Percentiles rank a stretch among this genome's conserved stretches.
phyloP scores from a whole-genome alignment of 2,113 vertebrate genomes.

The Barbus barbus region DNA sequence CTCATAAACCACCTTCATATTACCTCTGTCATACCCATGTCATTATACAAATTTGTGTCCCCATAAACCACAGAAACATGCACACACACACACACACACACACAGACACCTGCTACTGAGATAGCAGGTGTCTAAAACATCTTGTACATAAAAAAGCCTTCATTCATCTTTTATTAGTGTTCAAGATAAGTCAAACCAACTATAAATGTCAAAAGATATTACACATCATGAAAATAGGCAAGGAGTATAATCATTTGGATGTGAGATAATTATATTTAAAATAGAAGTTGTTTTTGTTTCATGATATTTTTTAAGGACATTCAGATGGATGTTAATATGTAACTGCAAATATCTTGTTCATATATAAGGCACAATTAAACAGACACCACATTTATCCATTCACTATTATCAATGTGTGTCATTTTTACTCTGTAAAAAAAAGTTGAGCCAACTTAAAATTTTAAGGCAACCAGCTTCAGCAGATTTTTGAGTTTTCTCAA shows the following conservation, averaged over 20 bases:
- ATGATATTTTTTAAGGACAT: background rate
- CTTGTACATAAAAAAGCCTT: background rate
- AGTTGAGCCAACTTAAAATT: too few species aligned
- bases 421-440: too few species aligned
- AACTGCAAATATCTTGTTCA: constrained; percentile 12
- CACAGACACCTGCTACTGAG: too few species aligned
- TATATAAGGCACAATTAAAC: constrained; percentile 28
- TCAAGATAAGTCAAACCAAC: constrained; percentile 26
- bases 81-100: background rate
- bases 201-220: constrained; percentile 44
- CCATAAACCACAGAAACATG: too few species aligned
- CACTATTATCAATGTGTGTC: background rate
- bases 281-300: background rate
- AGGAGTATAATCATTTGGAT: constrained; percentile 1
- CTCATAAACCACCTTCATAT: too few species aligned
- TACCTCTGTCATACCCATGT: too few species aligned
- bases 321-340: constrained; percentile 12
- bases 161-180: constrained; percentile 35
- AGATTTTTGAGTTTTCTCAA: too few species aligned
- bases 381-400: background rate
- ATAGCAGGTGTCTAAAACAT: background rate
- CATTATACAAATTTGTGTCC: too few species aligned
- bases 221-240: background rate
- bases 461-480: too few species aligned
- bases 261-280: background rate